Conservation (phyloP, 1,140 invertebrate species). For the Macrocentrus cingulum region DNA sequence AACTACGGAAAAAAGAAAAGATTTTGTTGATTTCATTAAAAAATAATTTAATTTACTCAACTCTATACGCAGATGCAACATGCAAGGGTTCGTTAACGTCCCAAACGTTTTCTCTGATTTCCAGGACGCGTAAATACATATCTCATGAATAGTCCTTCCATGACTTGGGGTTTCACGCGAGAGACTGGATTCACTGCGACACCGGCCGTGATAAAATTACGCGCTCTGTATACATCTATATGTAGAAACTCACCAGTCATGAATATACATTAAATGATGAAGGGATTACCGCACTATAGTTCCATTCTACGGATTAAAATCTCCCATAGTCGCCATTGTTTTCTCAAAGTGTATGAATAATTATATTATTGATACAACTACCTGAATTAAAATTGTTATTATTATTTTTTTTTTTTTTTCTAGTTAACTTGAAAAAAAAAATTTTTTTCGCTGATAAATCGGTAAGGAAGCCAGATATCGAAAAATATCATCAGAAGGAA, state of each 20-base stretch:
- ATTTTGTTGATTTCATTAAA: background rate
- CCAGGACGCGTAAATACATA: slow-evolving; percentile 12
- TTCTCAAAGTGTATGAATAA: no score
- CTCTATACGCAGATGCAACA: background rate
- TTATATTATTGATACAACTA: no score
- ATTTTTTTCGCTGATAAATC: no score
- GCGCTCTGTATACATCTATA: slow-evolving; percentile 7
- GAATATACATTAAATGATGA: slow-evolving; percentile 29
- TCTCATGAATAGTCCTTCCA: slow-evolving; percentile 18
- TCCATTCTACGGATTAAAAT: no score
- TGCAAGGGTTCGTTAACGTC: background rate
- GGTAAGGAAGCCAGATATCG: no score
- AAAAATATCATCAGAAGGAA: no score
- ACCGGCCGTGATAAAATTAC: slow-evolving; percentile 26
- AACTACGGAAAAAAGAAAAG: slow-evolving; percentile 12
- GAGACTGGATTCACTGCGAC: slow-evolving; percentile 13
- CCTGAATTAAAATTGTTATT: background rate
- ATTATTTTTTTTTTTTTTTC: no score
- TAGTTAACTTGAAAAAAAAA: no score
- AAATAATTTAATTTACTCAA: background rate
- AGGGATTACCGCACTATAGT: slow-evolving; percentile 14
- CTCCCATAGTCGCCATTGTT: no score
- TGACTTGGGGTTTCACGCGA: background rate
- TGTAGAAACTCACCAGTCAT: slow-evolving; percentile 22
- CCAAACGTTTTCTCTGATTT: slow-evolving; percentile 10